phyloP scores from a whole-genome alignment of 2,113 vertebrate genomes.

The Oreotrochilus melanogaster region DNA sequence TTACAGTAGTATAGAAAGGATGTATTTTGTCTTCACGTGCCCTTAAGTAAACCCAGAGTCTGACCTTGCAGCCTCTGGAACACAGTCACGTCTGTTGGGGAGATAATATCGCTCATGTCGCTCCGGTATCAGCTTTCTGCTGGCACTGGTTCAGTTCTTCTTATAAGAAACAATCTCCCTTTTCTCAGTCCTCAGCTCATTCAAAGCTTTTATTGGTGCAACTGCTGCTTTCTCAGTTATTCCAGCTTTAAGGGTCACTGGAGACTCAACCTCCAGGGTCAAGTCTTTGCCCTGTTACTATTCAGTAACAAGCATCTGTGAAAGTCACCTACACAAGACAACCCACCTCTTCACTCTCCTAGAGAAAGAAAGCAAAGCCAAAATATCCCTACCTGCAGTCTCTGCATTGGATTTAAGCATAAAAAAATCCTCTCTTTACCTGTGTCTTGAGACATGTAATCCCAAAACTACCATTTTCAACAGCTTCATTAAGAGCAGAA shows the following conservation, averaged over 20 bases:
- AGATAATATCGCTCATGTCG: conserved; percentile 6
- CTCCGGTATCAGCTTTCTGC: conserved; percentile 52
- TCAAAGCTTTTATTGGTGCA: conserved; percentile 12
- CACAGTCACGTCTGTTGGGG: conserved; percentile 22
- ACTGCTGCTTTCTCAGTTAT: conserved; percentile 50
- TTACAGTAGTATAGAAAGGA: conserved; percentile 26
- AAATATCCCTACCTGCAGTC: background rate
- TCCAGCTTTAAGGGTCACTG: conserved; percentile 39
- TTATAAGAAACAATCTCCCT: conserved; percentile 11
- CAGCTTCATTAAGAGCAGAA: background rate
- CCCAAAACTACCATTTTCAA: background rate
- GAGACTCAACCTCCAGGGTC: conserved; percentile 30
- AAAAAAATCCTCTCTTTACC: background rate
- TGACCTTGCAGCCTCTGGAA: conserved; percentile 48
- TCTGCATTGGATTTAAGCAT: background rate
- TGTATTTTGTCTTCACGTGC: conserved; percentile 25
- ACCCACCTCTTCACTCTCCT: background rate
- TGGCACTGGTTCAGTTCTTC: background rate
- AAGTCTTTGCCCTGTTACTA: background rate
- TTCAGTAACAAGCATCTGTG: background rate
- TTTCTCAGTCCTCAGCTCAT: background rate
- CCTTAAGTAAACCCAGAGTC: conserved; percentile 16
- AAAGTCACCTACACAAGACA: conserved; percentile 12
- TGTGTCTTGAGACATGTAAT: background rate
- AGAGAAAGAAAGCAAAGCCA: background rate